Conservation (phyloP, 1,140 invertebrate species). For the Monomorium pharaonis region DNA sequence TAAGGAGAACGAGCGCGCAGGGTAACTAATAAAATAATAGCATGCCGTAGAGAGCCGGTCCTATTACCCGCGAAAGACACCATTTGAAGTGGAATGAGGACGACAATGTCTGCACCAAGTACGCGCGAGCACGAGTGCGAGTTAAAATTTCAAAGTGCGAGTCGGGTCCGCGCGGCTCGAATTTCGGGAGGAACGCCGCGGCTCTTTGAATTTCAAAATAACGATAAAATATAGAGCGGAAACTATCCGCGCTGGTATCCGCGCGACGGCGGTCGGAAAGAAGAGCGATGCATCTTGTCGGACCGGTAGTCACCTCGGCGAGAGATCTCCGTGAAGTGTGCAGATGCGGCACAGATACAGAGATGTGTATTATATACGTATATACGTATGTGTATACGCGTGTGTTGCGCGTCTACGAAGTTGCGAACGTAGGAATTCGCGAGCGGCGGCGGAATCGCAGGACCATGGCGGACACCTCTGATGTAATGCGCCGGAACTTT, state of each 20-base stretch:
- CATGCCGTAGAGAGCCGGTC: background rate
- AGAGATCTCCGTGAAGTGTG: slow-evolving; percentile 71
- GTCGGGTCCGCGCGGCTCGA: slow-evolving; percentile 15
- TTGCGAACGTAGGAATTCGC: slow-evolving; percentile 80
- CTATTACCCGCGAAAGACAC: background rate
- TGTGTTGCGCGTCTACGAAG: slow-evolving; percentile 75
- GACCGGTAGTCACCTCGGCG: slow-evolving; percentile 60
- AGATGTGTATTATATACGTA: no score
- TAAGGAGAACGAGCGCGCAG: background rate
- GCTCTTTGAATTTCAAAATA: slow-evolving; percentile 55
- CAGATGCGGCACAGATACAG: slow-evolving; percentile 71
- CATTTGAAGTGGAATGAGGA: background rate
- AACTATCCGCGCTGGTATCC: slow-evolving; percentile 19
- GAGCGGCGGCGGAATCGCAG: slow-evolving; percentile 79
- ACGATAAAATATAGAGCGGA: slow-evolving; percentile 55
- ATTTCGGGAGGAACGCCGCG: slow-evolving; percentile 33
- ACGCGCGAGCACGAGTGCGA: background rate
- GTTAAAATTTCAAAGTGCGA: slow-evolving; percentile 44
- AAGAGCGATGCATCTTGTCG: slow-evolving; percentile 68
- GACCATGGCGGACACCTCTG: slow-evolving; percentile 75
- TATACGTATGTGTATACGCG: slow-evolving; percentile 21
- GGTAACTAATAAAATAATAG: slow-evolving; percentile 16
- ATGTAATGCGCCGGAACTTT: slow-evolving; percentile 83
- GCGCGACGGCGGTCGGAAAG: slow-evolving; percentile 4
- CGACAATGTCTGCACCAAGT: background rate